Evolutionary conservation across 2,888 invertebrate genomes (phyloP).

Genomic region (Kryphioiulus occultus): DNA sequence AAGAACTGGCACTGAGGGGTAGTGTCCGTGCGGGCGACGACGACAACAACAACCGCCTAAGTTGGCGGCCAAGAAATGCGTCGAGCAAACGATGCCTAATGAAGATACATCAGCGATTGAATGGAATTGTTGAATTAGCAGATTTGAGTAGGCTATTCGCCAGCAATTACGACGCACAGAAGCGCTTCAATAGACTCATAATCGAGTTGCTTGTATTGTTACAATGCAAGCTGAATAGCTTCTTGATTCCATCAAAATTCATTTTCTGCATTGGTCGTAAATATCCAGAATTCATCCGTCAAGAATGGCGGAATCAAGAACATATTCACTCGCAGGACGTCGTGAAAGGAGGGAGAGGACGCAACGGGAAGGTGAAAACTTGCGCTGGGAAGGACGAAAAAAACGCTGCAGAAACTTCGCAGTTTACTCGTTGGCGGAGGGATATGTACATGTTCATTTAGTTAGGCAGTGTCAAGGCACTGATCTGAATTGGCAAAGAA

Average conservation of each 20-base stretch:
- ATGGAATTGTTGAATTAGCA: constrained; percentile 40
- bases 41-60: background rate
- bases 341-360: constrained; percentile 4
- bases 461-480: background rate
- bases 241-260: constrained; percentile 40
- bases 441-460: too few species aligned
- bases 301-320: constrained; percentile 39
- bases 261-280: constrained; percentile 40
- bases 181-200: constrained; percentile 38
- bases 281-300: constrained; percentile 34
- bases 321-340: constrained; percentile 13
- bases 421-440: background rate
- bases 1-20: background rate
- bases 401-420: background rate
- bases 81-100: constrained; percentile 20
- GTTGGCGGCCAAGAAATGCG: background rate
- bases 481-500: background rate
- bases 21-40: background rate
- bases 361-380: background rate
- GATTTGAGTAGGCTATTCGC: constrained; percentile 37
- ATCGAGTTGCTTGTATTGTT: constrained; percentile 40
- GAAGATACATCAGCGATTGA: constrained; percentile 29
- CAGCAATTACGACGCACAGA: constrained; percentile 32
- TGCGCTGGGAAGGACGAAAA: background rate
- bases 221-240: constrained; percentile 28